Evolutionary conservation across 64 coral and sea anemone species (phyloP).

Genomic region (Astreopora myriophthalma): DNA sequence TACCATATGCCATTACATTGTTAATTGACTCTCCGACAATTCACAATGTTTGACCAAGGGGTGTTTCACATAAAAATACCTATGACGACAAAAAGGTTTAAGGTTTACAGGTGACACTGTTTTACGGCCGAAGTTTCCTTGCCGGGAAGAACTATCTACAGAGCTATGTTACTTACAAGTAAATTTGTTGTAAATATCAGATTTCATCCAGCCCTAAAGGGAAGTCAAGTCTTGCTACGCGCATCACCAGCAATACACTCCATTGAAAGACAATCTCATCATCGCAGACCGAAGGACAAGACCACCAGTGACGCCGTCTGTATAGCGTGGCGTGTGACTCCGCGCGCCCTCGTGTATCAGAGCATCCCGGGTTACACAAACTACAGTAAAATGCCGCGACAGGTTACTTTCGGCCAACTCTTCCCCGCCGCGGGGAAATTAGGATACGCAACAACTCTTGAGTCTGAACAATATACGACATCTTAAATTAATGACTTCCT

Average conservation of each 20-base stretch:
- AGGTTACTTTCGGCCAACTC: background rate
- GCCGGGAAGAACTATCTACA: constrained; percentile 27
- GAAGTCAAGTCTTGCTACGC: background rate
- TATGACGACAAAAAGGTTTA: no score
- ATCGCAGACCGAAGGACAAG: background rate
- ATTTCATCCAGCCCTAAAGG: background rate
- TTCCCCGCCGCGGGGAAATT: background rate
- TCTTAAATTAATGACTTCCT: constrained; percentile 48
- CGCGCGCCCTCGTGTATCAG: background rate
- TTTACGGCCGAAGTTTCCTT: background rate
- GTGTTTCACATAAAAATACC: no score
- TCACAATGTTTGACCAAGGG: no score
- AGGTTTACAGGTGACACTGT: background rate
- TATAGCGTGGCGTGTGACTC: background rate
- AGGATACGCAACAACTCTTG: constrained; percentile 3
- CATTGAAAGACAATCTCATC: background rate
- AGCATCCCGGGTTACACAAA: background rate
- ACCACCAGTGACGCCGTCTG: background rate
- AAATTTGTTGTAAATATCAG: background rate
- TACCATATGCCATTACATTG: no score
- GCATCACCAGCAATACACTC: constrained; percentile 4
- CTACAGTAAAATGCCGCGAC: constrained; percentile 6
- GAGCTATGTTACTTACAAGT: constrained; percentile 17
- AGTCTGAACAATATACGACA: constrained; percentile 31
- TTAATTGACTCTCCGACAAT: no score